phyloP scores from a whole-genome alignment of 1,140 invertebrate genomes.

The Himalopsyche phryganea region DNA sequence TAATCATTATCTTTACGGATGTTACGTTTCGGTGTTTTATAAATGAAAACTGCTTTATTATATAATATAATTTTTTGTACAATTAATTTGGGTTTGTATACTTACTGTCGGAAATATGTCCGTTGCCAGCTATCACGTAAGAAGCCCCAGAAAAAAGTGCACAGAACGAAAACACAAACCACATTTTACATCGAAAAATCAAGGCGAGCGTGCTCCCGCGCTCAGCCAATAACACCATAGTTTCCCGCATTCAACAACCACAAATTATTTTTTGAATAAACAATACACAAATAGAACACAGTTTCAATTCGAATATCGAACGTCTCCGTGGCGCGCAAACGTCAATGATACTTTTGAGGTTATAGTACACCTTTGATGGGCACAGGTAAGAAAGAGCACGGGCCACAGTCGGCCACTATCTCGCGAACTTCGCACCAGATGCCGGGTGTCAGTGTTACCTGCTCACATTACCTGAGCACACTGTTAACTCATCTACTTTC shows the following conservation, averaged over 20 bases:
- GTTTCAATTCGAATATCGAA: constrained; percentile 6
- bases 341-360: constrained; percentile 20
- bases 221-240: constrained; percentile 18
- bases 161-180: constrained; percentile 32
- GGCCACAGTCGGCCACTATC: not conserved
- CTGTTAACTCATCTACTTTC: constrained; percentile 14
- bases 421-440: constrained; percentile 14
- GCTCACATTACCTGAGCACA: not conserved
- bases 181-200: constrained; percentile 27
- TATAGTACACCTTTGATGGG: constrained; percentile 12
- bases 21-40: too few species aligned
- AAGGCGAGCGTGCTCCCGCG: constrained; percentile 20
- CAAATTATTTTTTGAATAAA: constrained; percentile 13
- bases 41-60: too few species aligned
- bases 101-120: constrained; percentile 30
- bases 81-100: constrained; percentile 15
- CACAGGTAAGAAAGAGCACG: not conserved
- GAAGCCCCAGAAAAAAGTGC: constrained; percentile 24
- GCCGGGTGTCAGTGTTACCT: not conserved
- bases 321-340: constrained; percentile 16
- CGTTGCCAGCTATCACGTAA: constrained; percentile 19
- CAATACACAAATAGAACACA: constrained; percentile 21
- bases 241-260: constrained; percentile 12
- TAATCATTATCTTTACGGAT: too few species aligned
- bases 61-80: too few species aligned